Percentiles rank a stretch among this genome's conserved stretches.
These are phyloP conservation scores for Nannospalax galili DNA, from an alignment of 2,113 vertebrate species.

Conservation along the genomic window DNA sequence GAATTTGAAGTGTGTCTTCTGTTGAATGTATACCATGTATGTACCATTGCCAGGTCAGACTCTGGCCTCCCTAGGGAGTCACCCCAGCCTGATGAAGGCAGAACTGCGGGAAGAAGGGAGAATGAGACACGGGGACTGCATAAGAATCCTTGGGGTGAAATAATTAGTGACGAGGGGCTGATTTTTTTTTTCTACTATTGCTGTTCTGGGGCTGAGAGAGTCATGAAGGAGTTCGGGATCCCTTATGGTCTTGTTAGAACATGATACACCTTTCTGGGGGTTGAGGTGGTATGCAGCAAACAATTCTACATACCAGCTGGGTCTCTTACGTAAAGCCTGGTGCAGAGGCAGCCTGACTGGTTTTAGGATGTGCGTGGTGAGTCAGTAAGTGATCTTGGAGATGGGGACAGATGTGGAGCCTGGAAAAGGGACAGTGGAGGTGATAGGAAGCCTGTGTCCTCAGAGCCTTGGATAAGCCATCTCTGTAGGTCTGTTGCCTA, in stretches of 20 bases:
- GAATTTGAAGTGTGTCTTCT: neutral
- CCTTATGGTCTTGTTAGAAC: neutral
- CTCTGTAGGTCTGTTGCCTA: neutral
- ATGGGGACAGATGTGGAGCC: rapidly evolving
- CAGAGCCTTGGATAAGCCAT: neutral
- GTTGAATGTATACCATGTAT: neutral
- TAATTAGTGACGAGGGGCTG: neutral
- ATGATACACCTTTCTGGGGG: neutral
- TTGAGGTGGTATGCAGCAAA: neutral
- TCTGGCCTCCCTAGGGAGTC: neutral
- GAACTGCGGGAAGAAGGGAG: neutral
- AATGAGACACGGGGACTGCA: neutral
- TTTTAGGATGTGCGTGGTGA: rapidly evolving
- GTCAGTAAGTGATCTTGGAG: neutral
- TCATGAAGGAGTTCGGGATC: neutral
- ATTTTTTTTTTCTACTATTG: neutral
- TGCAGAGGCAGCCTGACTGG: neutral
- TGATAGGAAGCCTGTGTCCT: neutral
- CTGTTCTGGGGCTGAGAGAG: neutral
- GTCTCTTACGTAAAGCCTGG: neutral
- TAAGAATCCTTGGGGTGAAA: neutral
- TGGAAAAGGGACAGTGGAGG: rapidly evolving
- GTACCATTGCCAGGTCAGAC: neutral
- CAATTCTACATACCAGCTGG: neutral
- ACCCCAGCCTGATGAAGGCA: neutral